A percentile compares a stretch with the other conserved stretches of the same genome.
phyloP scores from a whole-genome alignment of 2,113 vertebrate genomes.

The Caretta caretta region DNA sequence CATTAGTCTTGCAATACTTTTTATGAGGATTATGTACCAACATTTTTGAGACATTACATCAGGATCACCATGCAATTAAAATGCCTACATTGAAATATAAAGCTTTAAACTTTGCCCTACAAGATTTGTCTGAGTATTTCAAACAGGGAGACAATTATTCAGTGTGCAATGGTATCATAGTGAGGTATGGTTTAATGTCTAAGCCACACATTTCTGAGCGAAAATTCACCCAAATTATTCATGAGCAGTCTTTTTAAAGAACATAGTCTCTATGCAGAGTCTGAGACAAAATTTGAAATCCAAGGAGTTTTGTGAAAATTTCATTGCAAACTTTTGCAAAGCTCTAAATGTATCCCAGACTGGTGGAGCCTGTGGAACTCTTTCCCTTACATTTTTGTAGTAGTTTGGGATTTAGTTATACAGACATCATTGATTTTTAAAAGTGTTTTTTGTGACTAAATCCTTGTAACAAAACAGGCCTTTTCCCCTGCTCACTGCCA shows the following conservation, averaged over 20 bases:
- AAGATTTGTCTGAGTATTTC: background rate
- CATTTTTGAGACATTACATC: background rate
- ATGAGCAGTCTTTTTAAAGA: background rate
- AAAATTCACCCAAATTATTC: accelerated
- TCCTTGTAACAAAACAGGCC: no score
- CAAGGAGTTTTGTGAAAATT: background rate
- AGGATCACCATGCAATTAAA: background rate
- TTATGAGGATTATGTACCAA: background rate
- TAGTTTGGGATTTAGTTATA: background rate
- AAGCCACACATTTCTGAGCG: background rate
- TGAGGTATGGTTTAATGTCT: background rate
- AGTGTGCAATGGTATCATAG: background rate
- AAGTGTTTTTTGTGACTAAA: no score
- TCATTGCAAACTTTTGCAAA: background rate
- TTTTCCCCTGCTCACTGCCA: no score
- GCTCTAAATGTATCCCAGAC: background rate
- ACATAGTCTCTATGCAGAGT: accelerated
- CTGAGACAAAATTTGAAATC: background rate
- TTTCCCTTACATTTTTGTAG: background rate
- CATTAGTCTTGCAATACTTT: background rate
- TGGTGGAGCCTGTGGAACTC: background rate
- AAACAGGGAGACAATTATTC: background rate
- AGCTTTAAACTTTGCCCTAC: background rate
- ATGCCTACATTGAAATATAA: background rate
- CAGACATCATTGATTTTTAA: background rate